Conservation (phyloP, 2,113 vertebrate species). For the Onychostoma macrolepis region DNA sequence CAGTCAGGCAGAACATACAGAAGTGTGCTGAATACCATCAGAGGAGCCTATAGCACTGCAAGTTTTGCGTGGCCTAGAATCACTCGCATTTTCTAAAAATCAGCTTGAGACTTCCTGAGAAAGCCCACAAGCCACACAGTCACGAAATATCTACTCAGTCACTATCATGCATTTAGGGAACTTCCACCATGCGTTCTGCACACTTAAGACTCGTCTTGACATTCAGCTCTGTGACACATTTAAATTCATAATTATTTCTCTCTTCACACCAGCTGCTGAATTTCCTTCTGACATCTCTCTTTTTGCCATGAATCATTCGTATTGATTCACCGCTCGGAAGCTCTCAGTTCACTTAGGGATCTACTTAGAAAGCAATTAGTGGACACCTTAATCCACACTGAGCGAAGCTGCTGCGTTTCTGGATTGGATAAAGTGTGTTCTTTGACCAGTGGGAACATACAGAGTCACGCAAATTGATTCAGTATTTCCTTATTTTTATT, state of each 20-base stretch:
- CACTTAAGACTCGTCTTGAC: background rate
- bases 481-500: too few species aligned
- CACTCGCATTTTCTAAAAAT: background rate
- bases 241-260: background rate
- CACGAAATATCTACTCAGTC: background rate
- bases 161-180: background rate
- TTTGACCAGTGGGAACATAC: background rate
- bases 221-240: background rate
- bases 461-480: background rate
- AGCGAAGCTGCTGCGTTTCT: background rate
- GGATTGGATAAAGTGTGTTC: background rate
- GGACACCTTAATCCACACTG: background rate
- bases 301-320: background rate
- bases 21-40: too few species aligned
- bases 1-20: too few species aligned
- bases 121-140: background rate
- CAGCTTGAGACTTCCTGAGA: background rate
- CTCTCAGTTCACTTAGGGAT: background rate
- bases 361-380: background rate
- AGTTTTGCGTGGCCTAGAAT: background rate
- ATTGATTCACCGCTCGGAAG: background rate
- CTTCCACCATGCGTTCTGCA: background rate
- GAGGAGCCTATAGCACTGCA: background rate
- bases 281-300: background rate
- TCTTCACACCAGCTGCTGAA: background rate